A percentile compares a stretch with the other conserved stretches of the same genome.
Evolutionary conservation across 2,888 invertebrate species (phyloP).

Genomic region (Drosophila differens): DNA sequence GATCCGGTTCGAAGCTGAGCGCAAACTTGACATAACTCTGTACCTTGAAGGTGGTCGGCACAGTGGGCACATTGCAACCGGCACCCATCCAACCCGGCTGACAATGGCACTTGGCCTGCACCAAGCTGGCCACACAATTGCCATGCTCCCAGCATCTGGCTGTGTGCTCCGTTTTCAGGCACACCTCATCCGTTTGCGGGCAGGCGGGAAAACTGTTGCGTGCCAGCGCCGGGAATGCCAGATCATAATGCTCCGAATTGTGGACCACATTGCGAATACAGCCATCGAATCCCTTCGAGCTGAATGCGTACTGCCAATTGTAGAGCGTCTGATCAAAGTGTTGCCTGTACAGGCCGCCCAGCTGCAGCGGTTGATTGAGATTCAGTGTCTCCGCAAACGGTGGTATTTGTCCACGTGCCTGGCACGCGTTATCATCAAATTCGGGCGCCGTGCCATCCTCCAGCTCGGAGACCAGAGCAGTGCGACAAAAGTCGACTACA

Average conservation of each 20-base stretch:
- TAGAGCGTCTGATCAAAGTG: constrained; percentile 95
- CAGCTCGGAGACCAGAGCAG: constrained; percentile 93
- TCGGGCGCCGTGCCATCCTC: constrained; percentile 95
- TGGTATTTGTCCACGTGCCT: constrained; percentile 95
- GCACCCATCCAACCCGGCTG: constrained; percentile 97
- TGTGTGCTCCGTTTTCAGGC: constrained; percentile 93
- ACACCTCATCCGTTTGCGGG: constrained; percentile 95
- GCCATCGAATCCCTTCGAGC: constrained; percentile 96
- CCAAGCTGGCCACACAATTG: constrained; percentile 95
- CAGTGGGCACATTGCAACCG: constrained; percentile 92
- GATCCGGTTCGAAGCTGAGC: constrained; percentile 95
- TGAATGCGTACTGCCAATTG: constrained; percentile 95
- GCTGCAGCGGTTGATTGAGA: constrained; percentile 96
- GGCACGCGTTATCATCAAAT: constrained; percentile 95
- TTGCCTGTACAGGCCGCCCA: constrained; percentile 96
- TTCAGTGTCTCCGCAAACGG: constrained; percentile 98
- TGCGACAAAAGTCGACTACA: constrained; percentile 96
- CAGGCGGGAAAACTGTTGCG: constrained; percentile 95
- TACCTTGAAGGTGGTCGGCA: constrained; percentile 95
- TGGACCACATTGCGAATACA: constrained; percentile 98
- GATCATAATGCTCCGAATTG: constrained; percentile 97
- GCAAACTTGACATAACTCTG: constrained; percentile 98
- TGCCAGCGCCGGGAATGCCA: constrained; percentile 95
- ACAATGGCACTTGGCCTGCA: constrained; percentile 96
- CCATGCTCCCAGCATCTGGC: constrained; percentile 96